Conservation (phyloP, 2,888 invertebrate genomes). For the Hemistola chrysoprasaria region DNA sequence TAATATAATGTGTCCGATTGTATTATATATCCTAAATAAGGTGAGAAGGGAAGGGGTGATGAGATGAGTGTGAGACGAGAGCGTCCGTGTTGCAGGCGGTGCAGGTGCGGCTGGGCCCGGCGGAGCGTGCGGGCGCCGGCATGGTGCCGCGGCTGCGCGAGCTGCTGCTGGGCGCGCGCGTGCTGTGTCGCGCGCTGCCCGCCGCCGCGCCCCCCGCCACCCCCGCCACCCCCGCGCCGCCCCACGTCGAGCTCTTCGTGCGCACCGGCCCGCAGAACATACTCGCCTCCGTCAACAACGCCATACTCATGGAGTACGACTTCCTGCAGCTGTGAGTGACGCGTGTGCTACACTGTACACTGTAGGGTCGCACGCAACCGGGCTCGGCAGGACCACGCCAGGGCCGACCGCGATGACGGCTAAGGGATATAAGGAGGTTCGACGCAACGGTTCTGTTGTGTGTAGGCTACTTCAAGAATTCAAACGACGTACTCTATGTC, state of each 20-base stretch:
- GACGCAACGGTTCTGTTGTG: too few species aligned
- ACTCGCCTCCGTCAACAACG: conserved; percentile 87
- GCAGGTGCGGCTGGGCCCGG: conserved; percentile 80
- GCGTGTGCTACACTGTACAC: not conserved
- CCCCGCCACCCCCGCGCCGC: conserved; percentile 49
- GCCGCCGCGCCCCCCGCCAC: conserved; percentile 31
- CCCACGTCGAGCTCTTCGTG: conserved; percentile 86
- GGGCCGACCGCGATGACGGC: too few species aligned
- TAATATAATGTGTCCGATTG: too few species aligned
- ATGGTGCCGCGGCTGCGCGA: conserved; percentile 82
- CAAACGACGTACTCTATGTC: too few species aligned
- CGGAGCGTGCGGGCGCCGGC: conserved; percentile 73
- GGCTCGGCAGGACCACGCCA: too few species aligned
- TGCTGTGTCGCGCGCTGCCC: conserved; percentile 64
- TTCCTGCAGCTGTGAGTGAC: conserved; percentile 64
- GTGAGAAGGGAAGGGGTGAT: too few species aligned
- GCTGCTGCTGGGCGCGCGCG: conserved; percentile 78
- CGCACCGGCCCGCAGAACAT: conserved; percentile 84
- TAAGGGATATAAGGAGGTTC: too few species aligned
- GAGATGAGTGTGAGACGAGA: too few species aligned
- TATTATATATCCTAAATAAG: too few species aligned
- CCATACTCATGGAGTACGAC: conserved; percentile 84
- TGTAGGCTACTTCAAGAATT: too few species aligned
- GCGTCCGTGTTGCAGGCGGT: conserved; percentile 65
- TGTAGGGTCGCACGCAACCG: too few species aligned